phyloP scores from a whole-genome alignment of 1,140 invertebrate species.

The Euglossa dilemma region DNA sequence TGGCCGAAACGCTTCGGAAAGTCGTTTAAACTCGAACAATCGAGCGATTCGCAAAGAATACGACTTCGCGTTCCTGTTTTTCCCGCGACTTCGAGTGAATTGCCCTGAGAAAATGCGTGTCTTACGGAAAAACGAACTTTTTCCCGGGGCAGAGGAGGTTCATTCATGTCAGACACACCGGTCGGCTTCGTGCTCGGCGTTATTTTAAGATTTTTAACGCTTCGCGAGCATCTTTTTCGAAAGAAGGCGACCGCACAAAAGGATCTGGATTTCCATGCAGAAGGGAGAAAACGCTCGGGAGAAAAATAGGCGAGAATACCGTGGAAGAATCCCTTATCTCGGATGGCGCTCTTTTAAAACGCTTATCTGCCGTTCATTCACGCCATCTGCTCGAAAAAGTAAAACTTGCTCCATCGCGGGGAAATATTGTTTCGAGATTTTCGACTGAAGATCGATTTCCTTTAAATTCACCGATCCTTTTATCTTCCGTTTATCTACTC shows the following conservation, averaged over 20 bases:
- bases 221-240: not conserved
- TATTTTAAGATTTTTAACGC: conserved; percentile 9
- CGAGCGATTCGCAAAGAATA: no score
- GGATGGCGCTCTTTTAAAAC: not conserved
- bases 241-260: not conserved
- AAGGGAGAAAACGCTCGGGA: not conserved
- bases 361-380: not conserved
- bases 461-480: not conserved
- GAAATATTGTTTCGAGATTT: not conserved
- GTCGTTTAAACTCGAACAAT: no score
- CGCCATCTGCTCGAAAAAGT: not conserved
- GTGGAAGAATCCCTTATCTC: conserved; percentile 11
- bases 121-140: not conserved
- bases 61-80: no score
- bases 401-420: not conserved
- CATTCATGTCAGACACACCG: conserved; percentile 1
- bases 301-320: not conserved
- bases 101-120: not conserved
- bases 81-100: not conserved
- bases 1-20: no score
- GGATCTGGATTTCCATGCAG: conserved; percentile 4
- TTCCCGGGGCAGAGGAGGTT: not conserved
- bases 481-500: no score
- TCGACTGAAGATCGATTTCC: no score
- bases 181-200: not conserved